Evolutionary conservation across 2,113 vertebrate species (phyloP).

Genomic region (Gorilla gorilla): DNA sequence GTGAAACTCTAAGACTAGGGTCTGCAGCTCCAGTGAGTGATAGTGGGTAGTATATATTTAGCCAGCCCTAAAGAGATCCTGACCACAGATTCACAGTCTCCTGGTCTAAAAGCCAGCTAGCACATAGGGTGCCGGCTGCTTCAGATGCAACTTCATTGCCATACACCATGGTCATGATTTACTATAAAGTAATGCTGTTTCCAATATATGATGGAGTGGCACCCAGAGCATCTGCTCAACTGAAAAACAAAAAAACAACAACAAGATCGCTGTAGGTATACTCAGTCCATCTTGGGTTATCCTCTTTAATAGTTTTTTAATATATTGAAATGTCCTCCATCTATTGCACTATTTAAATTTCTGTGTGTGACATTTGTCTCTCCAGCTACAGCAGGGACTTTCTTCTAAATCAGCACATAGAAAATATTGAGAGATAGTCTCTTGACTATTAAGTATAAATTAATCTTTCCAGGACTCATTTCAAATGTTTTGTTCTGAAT

Average conservation of each 20-base stretch:
- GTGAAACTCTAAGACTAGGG: constrained; percentile 5
- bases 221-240: background rate
- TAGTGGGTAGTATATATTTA: background rate
- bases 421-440: background rate
- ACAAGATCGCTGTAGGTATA: background rate
- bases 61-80: background rate
- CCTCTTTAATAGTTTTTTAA: background rate
- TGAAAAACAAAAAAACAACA: background rate
- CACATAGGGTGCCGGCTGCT: background rate
- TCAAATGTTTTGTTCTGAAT: constrained; percentile 46
- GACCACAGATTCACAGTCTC: background rate
- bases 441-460: constrained; percentile 41
- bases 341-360: background rate
- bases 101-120: background rate
- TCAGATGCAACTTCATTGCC: background rate
- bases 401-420: background rate
- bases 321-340: background rate
- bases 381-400: background rate
- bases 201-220: background rate
- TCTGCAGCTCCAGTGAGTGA: background rate
- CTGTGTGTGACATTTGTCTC: background rate
- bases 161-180: background rate
- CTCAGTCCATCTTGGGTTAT: background rate
- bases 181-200: background rate
- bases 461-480: constrained; percentile 45